A percentile compares a stretch with the other conserved stretches of the same genome.
These are phyloP conservation scores for Andrena cerasifolii DNA, from an alignment of 1,140 invertebrate species.

Conservation along the genomic window DNA sequence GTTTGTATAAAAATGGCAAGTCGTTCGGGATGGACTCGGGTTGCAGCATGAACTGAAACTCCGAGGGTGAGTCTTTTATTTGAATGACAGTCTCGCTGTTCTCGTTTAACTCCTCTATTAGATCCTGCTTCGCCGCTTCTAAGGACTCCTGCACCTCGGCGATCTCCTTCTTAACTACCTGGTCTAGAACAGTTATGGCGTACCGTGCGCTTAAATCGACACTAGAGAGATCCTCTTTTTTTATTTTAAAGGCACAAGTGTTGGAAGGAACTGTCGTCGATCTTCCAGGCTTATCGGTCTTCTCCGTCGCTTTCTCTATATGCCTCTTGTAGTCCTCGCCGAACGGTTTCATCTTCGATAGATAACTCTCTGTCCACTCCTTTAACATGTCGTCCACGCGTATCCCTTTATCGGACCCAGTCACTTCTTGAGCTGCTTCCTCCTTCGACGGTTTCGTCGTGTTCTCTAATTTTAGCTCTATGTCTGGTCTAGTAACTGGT, in stretches of 20 bases:
- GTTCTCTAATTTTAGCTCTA: conserved; percentile 34
- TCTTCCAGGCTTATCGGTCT: conserved; percentile 54
- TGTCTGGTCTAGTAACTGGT: not conserved
- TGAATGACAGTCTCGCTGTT: conserved; percentile 79
- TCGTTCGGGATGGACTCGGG: conserved; percentile 80
- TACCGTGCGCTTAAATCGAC: conserved; percentile 80
- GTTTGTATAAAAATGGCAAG: conserved; percentile 78
- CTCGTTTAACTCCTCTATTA: conserved; percentile 85
- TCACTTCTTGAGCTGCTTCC: conserved; percentile 6
- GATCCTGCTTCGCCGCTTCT: conserved; percentile 85
- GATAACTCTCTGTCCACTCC: conserved; percentile 59
- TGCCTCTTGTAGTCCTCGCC: conserved; percentile 68
- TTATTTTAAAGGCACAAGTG: conserved; percentile 86
- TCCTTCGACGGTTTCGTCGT: not conserved
- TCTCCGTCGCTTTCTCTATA: conserved; percentile 55
- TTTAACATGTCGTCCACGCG: conserved; percentile 46
- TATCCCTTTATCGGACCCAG: conserved; percentile 6
- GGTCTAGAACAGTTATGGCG: conserved; percentile 80
- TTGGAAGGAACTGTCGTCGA: conserved; percentile 80
- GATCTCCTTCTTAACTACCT: conserved; percentile 85
- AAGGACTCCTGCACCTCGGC: conserved; percentile 87
- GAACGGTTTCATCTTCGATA: conserved; percentile 50
- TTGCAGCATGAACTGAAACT: conserved; percentile 87
- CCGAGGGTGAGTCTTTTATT: conserved; percentile 87
- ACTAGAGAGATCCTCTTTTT: conserved; percentile 86